Conservation (phyloP, 2,797 vertebrate species). For the Helostoma temminkii region DNA sequence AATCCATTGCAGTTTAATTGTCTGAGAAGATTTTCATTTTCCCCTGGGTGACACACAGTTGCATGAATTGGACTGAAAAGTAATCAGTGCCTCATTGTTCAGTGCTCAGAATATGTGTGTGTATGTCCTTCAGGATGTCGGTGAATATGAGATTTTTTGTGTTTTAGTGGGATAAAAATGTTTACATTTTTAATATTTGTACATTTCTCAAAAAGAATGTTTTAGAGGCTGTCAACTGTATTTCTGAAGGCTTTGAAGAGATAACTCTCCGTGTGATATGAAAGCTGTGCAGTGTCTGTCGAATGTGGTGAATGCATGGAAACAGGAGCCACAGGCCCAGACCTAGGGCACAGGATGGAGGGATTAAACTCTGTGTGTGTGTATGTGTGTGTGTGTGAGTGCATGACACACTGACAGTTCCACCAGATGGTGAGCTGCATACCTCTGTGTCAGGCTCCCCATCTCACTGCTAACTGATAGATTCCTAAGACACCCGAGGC, state of each 20-base stretch:
- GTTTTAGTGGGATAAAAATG: neutral
- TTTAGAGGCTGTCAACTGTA: no score
- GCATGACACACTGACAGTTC: constrained; percentile 51
- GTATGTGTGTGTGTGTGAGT: neutral
- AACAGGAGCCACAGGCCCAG: constrained; percentile 59
- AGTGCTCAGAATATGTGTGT: neutral
- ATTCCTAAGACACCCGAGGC: constrained; percentile 52
- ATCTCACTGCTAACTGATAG: constrained; percentile 58
- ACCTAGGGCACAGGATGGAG: constrained; percentile 49
- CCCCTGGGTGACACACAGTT: constrained; percentile 14
- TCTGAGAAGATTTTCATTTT: constrained; percentile 21
- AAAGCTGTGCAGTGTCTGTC: constrained; percentile 15
- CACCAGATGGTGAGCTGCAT: constrained; percentile 73
- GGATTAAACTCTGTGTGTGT: constrained; percentile 34
- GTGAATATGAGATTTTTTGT: neutral
- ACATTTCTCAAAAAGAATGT: neutral
- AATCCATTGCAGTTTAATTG: constrained; percentile 21
- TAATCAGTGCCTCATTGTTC: neutral
- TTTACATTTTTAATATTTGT: no score
- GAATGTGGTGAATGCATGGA: constrained; percentile 35
- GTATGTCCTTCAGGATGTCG: constrained; percentile 6
- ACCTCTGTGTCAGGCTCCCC: constrained; percentile 60
- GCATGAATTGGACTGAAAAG: neutral
- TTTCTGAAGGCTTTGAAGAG: constrained; percentile 14
- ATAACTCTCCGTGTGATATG: constrained; percentile 8